Percentiles rank a stretch among this genome's conserved stretches.
These are phyloP conservation scores for Grallaria varia DNA, from an alignment of 2,113 vertebrate genomes.

Conservation along the genomic window DNA sequence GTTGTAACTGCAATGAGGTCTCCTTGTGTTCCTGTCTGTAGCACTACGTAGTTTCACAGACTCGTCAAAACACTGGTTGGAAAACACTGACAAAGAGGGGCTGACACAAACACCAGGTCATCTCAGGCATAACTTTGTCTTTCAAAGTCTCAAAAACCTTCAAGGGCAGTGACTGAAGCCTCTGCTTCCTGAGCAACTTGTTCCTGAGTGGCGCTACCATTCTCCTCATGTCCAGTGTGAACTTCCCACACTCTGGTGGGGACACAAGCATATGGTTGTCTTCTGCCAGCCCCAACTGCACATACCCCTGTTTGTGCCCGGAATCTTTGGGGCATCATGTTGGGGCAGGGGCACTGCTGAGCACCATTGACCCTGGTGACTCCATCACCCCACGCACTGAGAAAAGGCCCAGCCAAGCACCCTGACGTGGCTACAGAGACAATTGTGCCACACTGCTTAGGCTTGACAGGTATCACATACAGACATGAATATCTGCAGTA, in stretches of 20 bases:
- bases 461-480: background rate
- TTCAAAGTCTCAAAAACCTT: background rate
- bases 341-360: background rate
- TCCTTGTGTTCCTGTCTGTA: background rate
- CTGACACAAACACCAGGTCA: fast-evolving
- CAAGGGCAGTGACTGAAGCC: background rate
- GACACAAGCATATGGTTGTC: fast-evolving
- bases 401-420: background rate
- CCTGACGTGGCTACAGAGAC: background rate
- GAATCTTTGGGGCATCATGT: background rate
- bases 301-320: background rate
- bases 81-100: fast-evolving
- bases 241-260: background rate
- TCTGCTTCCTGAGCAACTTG: background rate
- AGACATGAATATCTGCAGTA: background rate
- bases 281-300: background rate
- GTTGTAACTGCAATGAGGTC: background rate
- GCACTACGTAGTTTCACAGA: background rate
- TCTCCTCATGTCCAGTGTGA: background rate
- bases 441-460: background rate
- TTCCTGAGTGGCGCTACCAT: background rate
- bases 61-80: background rate
- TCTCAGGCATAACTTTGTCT: background rate
- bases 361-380: fast-evolving
- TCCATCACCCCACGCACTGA: background rate